Evolutionary conservation across 2,113 vertebrate species (phyloP).

Genomic region (Cepphus grylle): DNA sequence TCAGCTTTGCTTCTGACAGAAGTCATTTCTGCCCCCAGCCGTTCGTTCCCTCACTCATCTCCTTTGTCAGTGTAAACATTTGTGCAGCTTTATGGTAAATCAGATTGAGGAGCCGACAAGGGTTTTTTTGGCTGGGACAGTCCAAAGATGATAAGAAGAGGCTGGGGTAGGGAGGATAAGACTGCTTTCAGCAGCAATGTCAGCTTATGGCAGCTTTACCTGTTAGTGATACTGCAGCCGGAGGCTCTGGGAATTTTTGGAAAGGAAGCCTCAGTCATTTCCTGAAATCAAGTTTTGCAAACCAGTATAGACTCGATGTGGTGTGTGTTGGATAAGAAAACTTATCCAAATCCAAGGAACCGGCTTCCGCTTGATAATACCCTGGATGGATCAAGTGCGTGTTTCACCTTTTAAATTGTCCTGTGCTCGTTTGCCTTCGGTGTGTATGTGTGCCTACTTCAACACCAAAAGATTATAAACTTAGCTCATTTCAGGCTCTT

Average conservation of each 20-base stretch:
- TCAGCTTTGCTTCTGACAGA: neutral
- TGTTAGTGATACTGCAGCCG: neutral
- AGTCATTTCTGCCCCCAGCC: neutral
- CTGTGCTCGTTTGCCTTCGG: neutral
- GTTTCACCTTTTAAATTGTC: neutral
- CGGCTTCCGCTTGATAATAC: neutral
- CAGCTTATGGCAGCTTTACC: neutral
- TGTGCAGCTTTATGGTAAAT: neutral
- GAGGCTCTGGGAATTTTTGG: neutral
- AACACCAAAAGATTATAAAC: neutral
- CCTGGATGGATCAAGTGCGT: neutral
- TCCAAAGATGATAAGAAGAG: neutral
- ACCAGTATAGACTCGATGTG: neutral
- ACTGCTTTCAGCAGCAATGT: neutral
- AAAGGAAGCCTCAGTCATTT: neutral
- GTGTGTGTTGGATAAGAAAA: neutral
- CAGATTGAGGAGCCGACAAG: neutral
- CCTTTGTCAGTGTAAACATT: neutral
- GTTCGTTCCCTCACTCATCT: accelerated
- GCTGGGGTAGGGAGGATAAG: neutral
- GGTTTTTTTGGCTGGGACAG: neutral
- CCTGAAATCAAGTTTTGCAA: neutral
- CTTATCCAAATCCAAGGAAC: neutral
- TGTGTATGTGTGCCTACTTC: neutral
- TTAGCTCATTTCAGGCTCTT: neutral